Evolutionary conservation across 1,140 invertebrate genomes (phyloP), one percentile per base, ranked within the genome.

Genomic region (Lordiphosa collinella): DNA sequence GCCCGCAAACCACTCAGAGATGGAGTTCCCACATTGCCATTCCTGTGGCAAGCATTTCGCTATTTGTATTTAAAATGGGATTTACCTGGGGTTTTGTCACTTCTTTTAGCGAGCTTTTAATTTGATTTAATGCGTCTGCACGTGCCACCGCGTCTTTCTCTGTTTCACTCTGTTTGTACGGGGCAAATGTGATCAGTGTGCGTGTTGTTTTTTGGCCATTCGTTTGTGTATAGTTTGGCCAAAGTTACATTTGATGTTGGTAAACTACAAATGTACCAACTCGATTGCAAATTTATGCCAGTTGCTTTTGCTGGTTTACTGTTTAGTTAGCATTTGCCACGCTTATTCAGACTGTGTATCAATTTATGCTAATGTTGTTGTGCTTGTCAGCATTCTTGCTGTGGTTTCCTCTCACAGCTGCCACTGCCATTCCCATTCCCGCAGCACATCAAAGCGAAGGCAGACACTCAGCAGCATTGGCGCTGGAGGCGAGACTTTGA

Each of bases 11-110:
- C 74, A 80, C 59, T 63, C 51, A 56, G 52, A 55, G 59, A 44
- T 35, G 7, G 41, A 12, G 11, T 16, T 11, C 9, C 18, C 41
- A 66, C 61, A 52, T 49, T n/a, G 1, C 50, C 36, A 35, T 52
- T 29, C 54, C 34, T 35, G 63, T 40, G 49, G 41, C 46, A 66
- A 50, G 53, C 61, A 75, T 59, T 65, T 55, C 37, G 67, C 72
- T 84, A 85, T 84, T 84, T 85, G 79, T 84, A 84, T 84, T 84
- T 84, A 85, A 84, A 84, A 84, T 70, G 50, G 69, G 79, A 78
- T 85, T 84, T 84, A 73, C 79, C 79, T 78, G 79, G 68, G 79
- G 79, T 84, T 84, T 85, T 84, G 72, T 73, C 79, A 78, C 78
- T 78, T 78, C 61, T 78, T 70, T 84, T 85, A 69, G 78, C 68